Conservation (phyloP, 2,797 vertebrate genomes). For the Vultur gryphus region DNA sequence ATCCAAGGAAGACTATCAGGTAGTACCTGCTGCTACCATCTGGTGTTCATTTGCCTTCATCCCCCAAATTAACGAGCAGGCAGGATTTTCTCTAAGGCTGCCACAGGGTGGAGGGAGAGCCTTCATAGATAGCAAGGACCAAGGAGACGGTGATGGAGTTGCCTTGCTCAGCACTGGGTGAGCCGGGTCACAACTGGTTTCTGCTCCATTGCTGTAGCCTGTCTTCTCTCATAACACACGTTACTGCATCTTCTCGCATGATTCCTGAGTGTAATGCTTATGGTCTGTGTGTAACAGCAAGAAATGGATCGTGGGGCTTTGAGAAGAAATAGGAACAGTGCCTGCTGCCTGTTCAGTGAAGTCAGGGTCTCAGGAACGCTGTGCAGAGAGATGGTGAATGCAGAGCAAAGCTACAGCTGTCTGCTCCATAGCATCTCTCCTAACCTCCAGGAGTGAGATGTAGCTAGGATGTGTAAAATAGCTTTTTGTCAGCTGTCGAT, state of each 20-base stretch:
- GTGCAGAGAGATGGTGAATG: neutral
- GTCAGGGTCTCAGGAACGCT: neutral
- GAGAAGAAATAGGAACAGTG: neutral
- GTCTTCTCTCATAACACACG: neutral
- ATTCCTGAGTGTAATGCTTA: neutral
- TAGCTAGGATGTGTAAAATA: neutral
- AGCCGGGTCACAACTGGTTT: neutral
- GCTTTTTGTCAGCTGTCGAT: neutral
- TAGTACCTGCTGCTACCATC: conserved; percentile 1
- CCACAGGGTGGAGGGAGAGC: neutral
- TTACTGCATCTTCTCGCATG: neutral
- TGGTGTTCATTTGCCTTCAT: neutral
- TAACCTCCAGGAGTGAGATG: neutral
- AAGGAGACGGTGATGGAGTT: neutral
- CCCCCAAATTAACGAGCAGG: neutral
- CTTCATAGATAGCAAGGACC: neutral
- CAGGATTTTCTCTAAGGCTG: neutral
- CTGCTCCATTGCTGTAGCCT: neutral
- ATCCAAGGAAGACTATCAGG: neutral
- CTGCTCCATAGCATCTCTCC: neutral
- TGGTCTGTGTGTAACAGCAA: neutral
- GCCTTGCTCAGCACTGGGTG: neutral
- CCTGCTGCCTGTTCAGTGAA: neutral
- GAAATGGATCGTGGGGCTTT: neutral
- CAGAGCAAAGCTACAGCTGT: neutral